Evolutionary conservation across 1,140 invertebrate species (phyloP), one percentile per base, ranked within the genome.

Genomic region (Bombus vancouverensis): DNA sequence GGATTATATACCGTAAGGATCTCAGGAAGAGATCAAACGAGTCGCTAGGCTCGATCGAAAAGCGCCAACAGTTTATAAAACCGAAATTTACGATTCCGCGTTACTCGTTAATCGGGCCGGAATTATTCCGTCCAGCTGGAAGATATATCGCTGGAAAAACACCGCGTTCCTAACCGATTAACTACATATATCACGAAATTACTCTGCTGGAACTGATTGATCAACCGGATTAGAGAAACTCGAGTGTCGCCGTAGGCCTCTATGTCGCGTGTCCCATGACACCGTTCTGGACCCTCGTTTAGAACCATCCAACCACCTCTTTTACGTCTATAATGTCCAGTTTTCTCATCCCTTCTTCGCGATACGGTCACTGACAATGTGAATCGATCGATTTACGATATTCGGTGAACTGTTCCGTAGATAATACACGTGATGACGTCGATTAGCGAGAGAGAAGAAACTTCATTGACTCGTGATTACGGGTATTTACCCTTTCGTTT

Each of bases 161-260:
- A 44, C n/a, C 22, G 44, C 78, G 79, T 62, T 86, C 42, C 37
- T n/a, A 47, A 88, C 59, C 83, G 87, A 88, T 88, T 79, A 79
- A 68, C 62, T 25, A 34, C 62, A 68, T 79, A 34, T 34, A 79
- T 79, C 77, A 79, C 42, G 62, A 68, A 79, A 79, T 68, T 68
- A 79, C 62, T 79, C 77, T 79, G n/a, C 62, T 79, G 77, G 77
- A 79, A 79, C 77, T 66, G 77, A 79, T 79, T 68, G 62, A 79
- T 79, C 62, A 34, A 34, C 12, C 42, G 42, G 77, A 66, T 79
- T 68, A 79, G 77, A 79, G 77, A 79, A 79, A 79, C 62, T 66
- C 22, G 13, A 6, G 12, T n/a, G 59, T 78, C 57, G n/a, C 59
- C 76, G 28, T 18, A 10, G 39, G 57, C 37, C n/a, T 6, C 57